phyloP scores from a whole-genome alignment of 2,888 invertebrate genomes.

The Molorchus minor region DNA sequence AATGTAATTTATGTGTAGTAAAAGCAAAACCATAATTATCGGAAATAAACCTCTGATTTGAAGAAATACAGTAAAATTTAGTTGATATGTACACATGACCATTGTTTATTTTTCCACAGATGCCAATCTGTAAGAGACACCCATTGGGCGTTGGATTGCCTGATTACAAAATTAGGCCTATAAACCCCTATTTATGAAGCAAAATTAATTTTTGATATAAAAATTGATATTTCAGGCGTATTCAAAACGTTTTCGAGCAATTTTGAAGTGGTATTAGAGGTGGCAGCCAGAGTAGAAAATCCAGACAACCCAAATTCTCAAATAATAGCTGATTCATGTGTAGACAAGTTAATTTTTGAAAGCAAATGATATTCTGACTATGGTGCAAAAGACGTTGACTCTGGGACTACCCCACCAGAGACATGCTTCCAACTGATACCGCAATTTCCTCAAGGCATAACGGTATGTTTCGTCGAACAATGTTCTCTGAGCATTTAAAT shows the following conservation, averaged over 20 bases:
- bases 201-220: slow-evolving; percentile 10
- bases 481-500: no score
- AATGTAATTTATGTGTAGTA: no score
- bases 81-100: no score
- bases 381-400: slow-evolving; percentile 87
- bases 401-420: slow-evolving; percentile 89
- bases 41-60: no score
- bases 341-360: slow-evolving; percentile 86
- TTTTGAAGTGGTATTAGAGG: slow-evolving; percentile 87
- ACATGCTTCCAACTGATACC: slow-evolving; percentile 88
- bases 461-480: no score
- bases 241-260: slow-evolving; percentile 89
- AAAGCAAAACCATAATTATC: no score
- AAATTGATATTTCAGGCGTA: slow-evolving; percentile 63
- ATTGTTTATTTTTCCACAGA: no score
- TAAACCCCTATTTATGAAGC: no score
- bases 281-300: slow-evolving; percentile 83
- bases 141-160: no score
- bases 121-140: no score
- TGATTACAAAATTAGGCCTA: no score
- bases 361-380: slow-evolving; percentile 83
- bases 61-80: no score
- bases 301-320: slow-evolving; percentile 64
- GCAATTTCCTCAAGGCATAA: slow-evolving; percentile 81
- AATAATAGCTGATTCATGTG: slow-evolving; percentile 74